A percentile compares a stretch with the other conserved stretches of the same genome.
phyloP scores from a whole-genome alignment of 1,140 invertebrate species.

The Camponotus vicinus region DNA sequence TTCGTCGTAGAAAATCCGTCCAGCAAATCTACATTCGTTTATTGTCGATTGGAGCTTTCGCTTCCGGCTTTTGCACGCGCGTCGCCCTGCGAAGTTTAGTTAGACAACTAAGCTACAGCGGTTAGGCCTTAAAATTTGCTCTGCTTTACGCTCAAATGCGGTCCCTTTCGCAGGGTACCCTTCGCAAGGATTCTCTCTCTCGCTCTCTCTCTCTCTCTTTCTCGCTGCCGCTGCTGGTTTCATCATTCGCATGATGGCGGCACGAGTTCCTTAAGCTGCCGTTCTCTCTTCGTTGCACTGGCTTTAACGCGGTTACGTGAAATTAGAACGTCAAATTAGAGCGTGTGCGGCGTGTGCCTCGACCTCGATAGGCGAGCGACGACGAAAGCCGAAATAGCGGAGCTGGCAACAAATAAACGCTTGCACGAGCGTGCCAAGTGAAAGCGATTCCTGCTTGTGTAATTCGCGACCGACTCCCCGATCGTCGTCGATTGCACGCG shows the following conservation, averaged over 20 bases:
- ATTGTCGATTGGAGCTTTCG: neutral
- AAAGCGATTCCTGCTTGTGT: slow-evolving; percentile 68
- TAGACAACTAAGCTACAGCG: slow-evolving; percentile 29
- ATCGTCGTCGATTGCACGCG: neutral
- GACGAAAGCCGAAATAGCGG: slow-evolving; percentile 57
- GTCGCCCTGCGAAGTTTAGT: neutral
- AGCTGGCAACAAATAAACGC: slow-evolving; percentile 59
- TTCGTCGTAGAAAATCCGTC: neutral
- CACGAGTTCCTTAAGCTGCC: slow-evolving; percentile 46
- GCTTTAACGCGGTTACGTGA: slow-evolving; percentile 67
- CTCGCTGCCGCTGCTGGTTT: neutral
- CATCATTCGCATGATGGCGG: slow-evolving; percentile 28
- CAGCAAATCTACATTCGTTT: neutral
- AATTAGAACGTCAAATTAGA: slow-evolving; percentile 73
- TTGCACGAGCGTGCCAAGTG: slow-evolving; percentile 64
- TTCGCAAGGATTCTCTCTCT: neutral
- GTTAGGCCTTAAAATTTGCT: slow-evolving; percentile 38
- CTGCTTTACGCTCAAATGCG: slow-evolving; percentile 45
- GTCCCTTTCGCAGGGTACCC: slow-evolving; percentile 18
- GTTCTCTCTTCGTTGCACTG: slow-evolving; percentile 13
- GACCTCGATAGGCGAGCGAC: slow-evolving; percentile 62
- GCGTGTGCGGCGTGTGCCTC: slow-evolving; percentile 48
- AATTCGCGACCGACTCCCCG: slow-evolving; percentile 42
- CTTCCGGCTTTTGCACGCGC: neutral
- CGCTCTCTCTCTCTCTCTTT: too few species aligned